phyloP scores from a whole-genome alignment of 2,888 invertebrate species.

The Alsophila aescularia region DNA sequence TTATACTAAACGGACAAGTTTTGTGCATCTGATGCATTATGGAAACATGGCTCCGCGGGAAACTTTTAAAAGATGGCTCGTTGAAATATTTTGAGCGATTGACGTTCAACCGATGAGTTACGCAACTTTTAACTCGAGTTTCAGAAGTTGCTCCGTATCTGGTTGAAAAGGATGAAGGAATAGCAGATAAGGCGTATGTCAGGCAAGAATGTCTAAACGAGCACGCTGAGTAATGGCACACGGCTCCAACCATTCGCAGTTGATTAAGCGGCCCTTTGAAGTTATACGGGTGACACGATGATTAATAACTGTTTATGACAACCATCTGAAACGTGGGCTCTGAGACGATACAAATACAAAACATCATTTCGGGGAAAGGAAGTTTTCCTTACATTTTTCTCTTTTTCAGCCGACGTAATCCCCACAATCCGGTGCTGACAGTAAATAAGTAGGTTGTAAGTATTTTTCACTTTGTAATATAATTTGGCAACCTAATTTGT shows the following conservation, averaged over 20 bases:
- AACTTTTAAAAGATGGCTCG: slow-evolving; percentile 47
- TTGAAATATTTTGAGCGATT: slow-evolving; percentile 41
- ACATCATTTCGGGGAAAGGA: slow-evolving; percentile 36
- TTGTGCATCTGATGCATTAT: slow-evolving; percentile 50
- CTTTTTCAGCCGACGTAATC: slow-evolving; percentile 44
- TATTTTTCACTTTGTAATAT: slow-evolving; percentile 37
- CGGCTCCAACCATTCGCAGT: slow-evolving; percentile 73
- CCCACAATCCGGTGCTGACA: slow-evolving; percentile 44
- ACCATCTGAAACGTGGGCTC: slow-evolving; percentile 60
- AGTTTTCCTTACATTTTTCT: slow-evolving; percentile 38
- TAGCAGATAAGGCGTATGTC: slow-evolving; percentile 60
- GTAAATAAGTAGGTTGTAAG: slow-evolving; percentile 39
- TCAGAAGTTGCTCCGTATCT: slow-evolving; percentile 28
- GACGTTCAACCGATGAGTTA: slow-evolving; percentile 48
- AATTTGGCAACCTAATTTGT: slow-evolving; percentile 31
- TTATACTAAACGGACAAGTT: slow-evolving; percentile 36
- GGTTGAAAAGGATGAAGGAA: slow-evolving; percentile 32
- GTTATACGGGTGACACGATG: slow-evolving; percentile 68
- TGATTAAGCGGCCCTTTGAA: slow-evolving; percentile 79
- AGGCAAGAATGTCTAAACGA: slow-evolving; percentile 70
- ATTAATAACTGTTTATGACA: slow-evolving; percentile 78
- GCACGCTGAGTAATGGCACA: slow-evolving; percentile 70
- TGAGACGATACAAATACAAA: slow-evolving; percentile 49
- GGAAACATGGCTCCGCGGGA: slow-evolving; percentile 37
- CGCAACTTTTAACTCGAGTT: slow-evolving; percentile 38